phyloP scores from a whole-genome alignment of 2,888 invertebrate genomes.

The Pecten maximus region DNA sequence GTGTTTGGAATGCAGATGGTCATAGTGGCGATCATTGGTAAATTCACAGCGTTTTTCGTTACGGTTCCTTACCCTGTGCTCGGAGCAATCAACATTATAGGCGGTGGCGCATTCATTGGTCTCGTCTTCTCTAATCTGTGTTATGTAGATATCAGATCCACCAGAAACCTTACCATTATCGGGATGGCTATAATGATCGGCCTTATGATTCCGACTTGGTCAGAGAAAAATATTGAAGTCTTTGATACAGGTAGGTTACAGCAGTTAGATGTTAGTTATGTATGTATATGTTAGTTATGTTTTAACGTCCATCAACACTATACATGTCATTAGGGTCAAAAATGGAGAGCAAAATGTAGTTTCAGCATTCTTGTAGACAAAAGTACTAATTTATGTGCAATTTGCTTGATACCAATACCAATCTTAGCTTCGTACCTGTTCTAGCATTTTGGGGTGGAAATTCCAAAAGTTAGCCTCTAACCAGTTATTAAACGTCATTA shows the following conservation, averaged over 20 bases:
- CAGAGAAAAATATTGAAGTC: conserved; percentile 53
- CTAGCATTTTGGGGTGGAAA: too few relatives aligned
- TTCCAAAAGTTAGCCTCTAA: too few relatives aligned
- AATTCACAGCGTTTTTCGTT: conserved; percentile 82
- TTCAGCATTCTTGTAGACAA: too few relatives aligned
- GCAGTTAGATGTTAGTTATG: too few relatives aligned
- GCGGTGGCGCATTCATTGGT: conserved; percentile 71
- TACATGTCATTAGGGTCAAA: too few relatives aligned
- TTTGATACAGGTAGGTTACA: conserved; percentile 61
- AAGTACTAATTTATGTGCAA: too few relatives aligned
- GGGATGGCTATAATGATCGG: conserved; percentile 94
- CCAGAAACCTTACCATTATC: conserved; percentile 91
- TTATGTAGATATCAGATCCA: conserved; percentile 89
- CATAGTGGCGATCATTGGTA: conserved; percentile 81
- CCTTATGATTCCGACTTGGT: conserved; percentile 83
- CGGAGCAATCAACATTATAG: conserved; percentile 75
- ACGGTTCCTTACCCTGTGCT: conserved; percentile 84
- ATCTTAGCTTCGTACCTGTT: too few relatives aligned
- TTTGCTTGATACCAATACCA: too few relatives aligned
- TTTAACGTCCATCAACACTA: too few relatives aligned
- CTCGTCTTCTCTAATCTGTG: conserved; percentile 73
- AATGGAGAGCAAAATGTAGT: too few relatives aligned
- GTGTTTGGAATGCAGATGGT: conserved; percentile 81
- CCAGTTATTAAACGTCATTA: too few relatives aligned
- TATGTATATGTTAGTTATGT: too few relatives aligned